These are phyloP conservation scores for Nemopilema nomurai DNA, from an alignment of 30 jellyfish, hydroid and myxozoan species.

Conservation along the genomic window DNA sequence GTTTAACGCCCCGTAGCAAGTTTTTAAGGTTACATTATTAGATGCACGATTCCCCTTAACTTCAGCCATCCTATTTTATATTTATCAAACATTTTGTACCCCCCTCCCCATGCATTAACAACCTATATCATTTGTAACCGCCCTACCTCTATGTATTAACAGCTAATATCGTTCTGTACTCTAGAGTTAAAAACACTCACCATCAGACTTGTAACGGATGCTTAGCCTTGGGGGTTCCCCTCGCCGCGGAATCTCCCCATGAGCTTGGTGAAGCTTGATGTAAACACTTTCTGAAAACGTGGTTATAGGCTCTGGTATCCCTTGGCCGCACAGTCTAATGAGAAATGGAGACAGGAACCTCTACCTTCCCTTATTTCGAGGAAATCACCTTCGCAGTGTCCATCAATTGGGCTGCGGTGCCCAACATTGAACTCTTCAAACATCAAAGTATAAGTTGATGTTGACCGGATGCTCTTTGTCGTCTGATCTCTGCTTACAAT, in stretches of 20 bases:
- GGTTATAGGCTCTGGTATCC: slow-evolving; percentile 73
- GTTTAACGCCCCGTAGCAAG: too few relatives aligned
- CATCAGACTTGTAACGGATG: slow-evolving; percentile 70
- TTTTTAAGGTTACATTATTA: too few relatives aligned
- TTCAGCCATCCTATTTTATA: too few relatives aligned
- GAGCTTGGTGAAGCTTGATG: slow-evolving; percentile 64
- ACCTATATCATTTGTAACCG: too few relatives aligned
- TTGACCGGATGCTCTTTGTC: neutral
- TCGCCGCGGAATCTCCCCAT: neutral
- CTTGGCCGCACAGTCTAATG: slow-evolving; percentile 73
- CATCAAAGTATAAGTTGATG: slow-evolving; percentile 52
- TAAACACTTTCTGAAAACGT: slow-evolving; percentile 76
- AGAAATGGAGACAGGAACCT: slow-evolving; percentile 91
- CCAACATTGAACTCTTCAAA: slow-evolving; percentile 86
- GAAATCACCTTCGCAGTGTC: slow-evolving; percentile 77
- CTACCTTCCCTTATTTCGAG: slow-evolving; percentile 90
- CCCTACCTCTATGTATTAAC: too few relatives aligned
- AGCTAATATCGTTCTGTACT: too few relatives aligned
- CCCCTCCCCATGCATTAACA: too few relatives aligned
- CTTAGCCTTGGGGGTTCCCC: slow-evolving; percentile 41
- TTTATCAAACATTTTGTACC: too few relatives aligned
- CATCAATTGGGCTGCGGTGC: slow-evolving; percentile 36
- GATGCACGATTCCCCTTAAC: too few relatives aligned
- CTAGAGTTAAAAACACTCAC: slow-evolving; percentile 28
- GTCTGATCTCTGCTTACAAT: slow-evolving; percentile 41